Evolutionary conservation across 2,797 vertebrate genomes (phyloP).

Genomic region (Brachyalestes nurse): DNA sequence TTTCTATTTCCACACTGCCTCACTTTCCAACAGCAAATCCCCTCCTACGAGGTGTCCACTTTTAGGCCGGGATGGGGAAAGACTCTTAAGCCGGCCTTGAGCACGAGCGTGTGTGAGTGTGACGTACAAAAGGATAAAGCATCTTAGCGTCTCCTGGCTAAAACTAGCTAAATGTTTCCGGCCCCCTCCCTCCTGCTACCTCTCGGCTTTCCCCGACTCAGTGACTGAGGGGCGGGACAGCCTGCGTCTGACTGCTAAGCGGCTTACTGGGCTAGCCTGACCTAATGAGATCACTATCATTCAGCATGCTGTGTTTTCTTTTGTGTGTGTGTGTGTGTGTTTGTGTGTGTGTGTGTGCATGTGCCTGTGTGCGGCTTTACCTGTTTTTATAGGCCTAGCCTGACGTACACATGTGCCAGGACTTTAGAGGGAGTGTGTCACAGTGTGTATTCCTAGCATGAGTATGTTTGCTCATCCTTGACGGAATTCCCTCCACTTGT

Average conservation of each 20-base stretch:
- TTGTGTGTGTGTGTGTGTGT: conserved; percentile 10
- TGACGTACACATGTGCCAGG: neutral
- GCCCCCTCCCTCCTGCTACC: conserved; percentile 31
- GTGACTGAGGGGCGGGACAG: conserved; percentile 24
- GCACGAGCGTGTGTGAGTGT: conserved; percentile 32
- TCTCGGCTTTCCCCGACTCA: conserved; percentile 38
- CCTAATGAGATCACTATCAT: conserved; percentile 50
- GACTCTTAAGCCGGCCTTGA: conserved; percentile 45
- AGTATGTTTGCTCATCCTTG: conserved; percentile 23
- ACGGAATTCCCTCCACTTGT: conserved; percentile 55
- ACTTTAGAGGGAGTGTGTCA: neutral
- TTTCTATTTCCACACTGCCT: conserved; percentile 23
- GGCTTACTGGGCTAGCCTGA: conserved; percentile 58
- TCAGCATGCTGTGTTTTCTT: conserved; percentile 3
- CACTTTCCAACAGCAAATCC: conserved; percentile 51
- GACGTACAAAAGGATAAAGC: conserved; percentile 48
- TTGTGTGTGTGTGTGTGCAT: conserved; percentile 15
- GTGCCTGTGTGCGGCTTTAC: conserved; percentile 4
- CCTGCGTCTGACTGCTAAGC: conserved; percentile 48
- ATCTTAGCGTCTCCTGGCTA: conserved; percentile 55
- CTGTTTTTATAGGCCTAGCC: conserved; percentile 11
- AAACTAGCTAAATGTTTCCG: conserved; percentile 58
- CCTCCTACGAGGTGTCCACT: conserved; percentile 32
- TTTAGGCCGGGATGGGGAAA: conserved; percentile 43
- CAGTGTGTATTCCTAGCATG: conserved; percentile 3